A percentile compares a stretch with the other conserved stretches of the same genome.
Conservation (phyloP, 2,888 invertebrate species). For the Epistrophe grossulariae region DNA sequence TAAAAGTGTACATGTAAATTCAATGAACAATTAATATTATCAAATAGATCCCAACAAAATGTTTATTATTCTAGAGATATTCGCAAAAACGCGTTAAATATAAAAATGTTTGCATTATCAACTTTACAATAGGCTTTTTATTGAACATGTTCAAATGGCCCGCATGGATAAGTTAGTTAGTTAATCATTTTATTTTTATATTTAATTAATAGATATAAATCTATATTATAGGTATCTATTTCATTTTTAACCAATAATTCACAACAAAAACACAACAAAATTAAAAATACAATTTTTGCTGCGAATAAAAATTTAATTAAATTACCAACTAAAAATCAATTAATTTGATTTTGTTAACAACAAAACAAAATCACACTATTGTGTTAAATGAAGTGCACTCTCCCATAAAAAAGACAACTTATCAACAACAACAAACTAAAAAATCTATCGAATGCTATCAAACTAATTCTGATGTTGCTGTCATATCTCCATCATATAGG, state of each 20-base stretch:
- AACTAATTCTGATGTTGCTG: not conserved
- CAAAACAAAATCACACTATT: constrained; percentile 9
- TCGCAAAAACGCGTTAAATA: no score
- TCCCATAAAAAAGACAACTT: constrained; percentile 4
- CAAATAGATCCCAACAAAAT: no score
- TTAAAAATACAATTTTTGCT: not conserved
- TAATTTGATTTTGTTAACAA: not conserved
- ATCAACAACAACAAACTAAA: not conserved
- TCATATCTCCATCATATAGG: constrained; percentile 27
- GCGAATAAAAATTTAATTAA: not conserved
- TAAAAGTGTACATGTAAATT: no score
- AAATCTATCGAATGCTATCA: not conserved
- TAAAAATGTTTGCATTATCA: no score
- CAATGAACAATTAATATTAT: no score
- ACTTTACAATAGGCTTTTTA: no score
- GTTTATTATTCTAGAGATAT: no score
- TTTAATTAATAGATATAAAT: no score
- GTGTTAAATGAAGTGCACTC: not conserved
- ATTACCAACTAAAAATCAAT: not conserved
- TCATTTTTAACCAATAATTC: not conserved
- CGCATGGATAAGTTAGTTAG: no score
- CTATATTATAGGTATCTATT: no score
- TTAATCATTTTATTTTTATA: no score
- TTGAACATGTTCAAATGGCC: no score
- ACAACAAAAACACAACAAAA: not conserved